phyloP scores from a whole-genome alignment of 2,888 invertebrate species.

The Galerucella nymphaeae region DNA sequence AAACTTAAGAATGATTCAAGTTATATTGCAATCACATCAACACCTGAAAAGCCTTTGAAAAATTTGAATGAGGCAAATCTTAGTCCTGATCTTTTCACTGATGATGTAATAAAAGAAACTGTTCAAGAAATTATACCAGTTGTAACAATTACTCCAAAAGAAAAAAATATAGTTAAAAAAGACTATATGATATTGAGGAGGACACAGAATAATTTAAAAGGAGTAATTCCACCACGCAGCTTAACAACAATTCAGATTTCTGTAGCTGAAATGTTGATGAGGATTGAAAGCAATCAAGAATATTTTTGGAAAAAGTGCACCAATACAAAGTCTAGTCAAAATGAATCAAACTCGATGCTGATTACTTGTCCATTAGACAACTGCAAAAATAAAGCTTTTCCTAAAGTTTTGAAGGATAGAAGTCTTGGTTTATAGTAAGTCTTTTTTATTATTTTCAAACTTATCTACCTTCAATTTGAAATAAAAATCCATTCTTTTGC shows the following conservation, averaged over 20 bases:
- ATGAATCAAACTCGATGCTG: conserved; percentile 53
- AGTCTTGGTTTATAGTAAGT: conserved; percentile 80
- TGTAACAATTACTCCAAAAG: conserved; percentile 42
- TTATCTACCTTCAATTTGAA: background rate
- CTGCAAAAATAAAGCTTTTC: conserved; percentile 67
- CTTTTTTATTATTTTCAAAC: conserved; percentile 31
- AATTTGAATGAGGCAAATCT: conserved; percentile 51
- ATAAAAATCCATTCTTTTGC: no score
- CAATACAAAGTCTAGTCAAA: background rate
- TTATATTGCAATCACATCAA: conserved; percentile 3
- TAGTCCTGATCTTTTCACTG: conserved; percentile 75
- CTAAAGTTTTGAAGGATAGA: conserved; percentile 71
- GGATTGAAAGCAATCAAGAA: conserved; percentile 55
- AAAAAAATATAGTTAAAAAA: conserved; percentile 54
- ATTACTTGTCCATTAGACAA: conserved; percentile 60
- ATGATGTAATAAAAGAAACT: conserved; percentile 54
- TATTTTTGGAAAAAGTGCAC: conserved; percentile 53
- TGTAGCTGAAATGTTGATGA: conserved; percentile 73
- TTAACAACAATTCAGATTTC: conserved; percentile 76
- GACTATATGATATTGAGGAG: conserved; percentile 63
- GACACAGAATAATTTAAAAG: conserved; percentile 72
- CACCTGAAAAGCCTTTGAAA: conserved; percentile 53
- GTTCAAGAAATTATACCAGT: conserved; percentile 18
- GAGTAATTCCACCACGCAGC: conserved; percentile 81
- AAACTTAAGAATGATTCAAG: background rate